These are phyloP conservation scores for Osmerus eperlanus DNA, from an alignment of 2,113 vertebrate species.

Conservation along the genomic window DNA sequence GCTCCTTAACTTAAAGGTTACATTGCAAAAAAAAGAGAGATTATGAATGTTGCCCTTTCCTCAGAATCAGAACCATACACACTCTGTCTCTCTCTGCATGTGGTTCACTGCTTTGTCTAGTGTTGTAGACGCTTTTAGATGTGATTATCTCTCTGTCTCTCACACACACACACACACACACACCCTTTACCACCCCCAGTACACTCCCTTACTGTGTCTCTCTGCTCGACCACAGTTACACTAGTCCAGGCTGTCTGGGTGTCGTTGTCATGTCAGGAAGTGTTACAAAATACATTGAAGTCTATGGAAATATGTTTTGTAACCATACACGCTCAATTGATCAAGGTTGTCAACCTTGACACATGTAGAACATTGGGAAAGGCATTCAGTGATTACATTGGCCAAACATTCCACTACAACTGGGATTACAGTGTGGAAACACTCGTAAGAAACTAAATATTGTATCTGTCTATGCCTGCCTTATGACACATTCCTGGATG, in stretches of 20 bases:
- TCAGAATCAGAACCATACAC: not conserved
- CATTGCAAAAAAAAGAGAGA: constrained; percentile 1
- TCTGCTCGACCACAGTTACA: not conserved
- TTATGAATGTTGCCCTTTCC: not conserved
- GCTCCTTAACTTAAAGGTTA: no score
- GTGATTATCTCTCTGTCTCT: not conserved
- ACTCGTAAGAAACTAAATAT: not conserved
- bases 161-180: no score
- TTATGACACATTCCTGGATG: constrained; percentile 19
- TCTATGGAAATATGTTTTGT: not conserved
- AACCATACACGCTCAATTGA: not conserved
- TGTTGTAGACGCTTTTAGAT: constrained; percentile 33
- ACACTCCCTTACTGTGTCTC: not conserved
- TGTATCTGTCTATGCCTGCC: constrained; percentile 4
- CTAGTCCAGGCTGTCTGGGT: not conserved
- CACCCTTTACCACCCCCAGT: constrained; percentile 5
- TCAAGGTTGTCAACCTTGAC: not conserved
- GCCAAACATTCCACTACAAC: constrained; percentile 7
- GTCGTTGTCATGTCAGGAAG: not conserved
- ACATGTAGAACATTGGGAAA: not conserved
- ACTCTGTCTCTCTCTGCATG: constrained; percentile 30
- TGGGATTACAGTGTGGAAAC: constrained; percentile 1
- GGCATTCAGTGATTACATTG: not conserved
- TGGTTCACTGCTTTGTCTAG: constrained; percentile 39
- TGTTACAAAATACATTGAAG: not conserved